Base-by-base conservation (phyloP, 1,140 invertebrate genomes). In the Drosophila saltans region DNA sequence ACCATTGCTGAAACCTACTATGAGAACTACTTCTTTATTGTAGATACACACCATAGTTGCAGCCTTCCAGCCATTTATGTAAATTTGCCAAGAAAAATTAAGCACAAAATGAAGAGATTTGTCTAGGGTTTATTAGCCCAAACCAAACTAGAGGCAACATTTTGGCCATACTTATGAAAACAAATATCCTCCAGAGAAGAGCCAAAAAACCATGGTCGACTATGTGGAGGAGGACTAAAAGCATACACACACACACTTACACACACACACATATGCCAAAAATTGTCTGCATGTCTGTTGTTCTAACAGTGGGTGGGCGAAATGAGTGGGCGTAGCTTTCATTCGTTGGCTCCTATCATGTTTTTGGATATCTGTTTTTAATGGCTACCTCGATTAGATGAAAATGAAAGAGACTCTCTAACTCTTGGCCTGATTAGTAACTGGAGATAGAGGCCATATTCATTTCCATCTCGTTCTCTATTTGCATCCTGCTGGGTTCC, bases 101-200 rank as follows among this genome's bases (percentile, higher is more conserved):
- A 88, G 84, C 80, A 78, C 84, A 57, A 80, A 88, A 83, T 84
- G 80, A 83, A 78, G 73, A 89, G 84, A 88, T 88, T 88, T 88
- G 84, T 88, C 84, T 88, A 39, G 59, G 78, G 77, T 89, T 78
- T 88, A 89, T 88, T 88, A 88, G 84, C 76, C 84, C 72, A 89
- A 70, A 3, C 45, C 39, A 40, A 70, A 76, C 66, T 66, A 63
- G 69, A 62, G 43, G 28, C 59, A 56, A 24, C 65, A 52, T 59
- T 66, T 64, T 71, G 65, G 79, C 64, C 58, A 52, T 45, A 58
- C 40, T 63, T 71, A 76, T 79, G 72, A 71, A 68, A 72, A 75
- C 59, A 74, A 88, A 88, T 88, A 70, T 61, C 16, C 75, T 69
- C 66, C 69, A 28, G 61, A 69, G 75, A 55, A 28, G 26, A 43